Conservation (phyloP, 2,113 vertebrate genomes). For the Shinisaurus crocodilurus region DNA sequence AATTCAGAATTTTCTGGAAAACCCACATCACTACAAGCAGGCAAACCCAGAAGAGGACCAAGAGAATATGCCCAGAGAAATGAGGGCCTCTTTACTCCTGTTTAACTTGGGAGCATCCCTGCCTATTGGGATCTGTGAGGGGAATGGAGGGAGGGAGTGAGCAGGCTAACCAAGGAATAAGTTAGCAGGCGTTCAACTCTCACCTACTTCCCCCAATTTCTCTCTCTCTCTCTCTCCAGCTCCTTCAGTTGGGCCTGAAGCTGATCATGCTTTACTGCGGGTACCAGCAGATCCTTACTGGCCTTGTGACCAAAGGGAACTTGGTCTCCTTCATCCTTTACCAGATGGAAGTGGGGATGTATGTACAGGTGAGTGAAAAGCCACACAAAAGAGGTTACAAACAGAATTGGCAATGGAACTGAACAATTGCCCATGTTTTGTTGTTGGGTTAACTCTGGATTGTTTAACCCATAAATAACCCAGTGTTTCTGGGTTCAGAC, state of each 20-base stretch:
- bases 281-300: constrained; percentile 74
- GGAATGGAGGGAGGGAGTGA: background rate
- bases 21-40: too few species aligned
- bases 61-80: background rate
- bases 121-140: too few species aligned
- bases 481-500: too few species aligned
- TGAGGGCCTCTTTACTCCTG: background rate
- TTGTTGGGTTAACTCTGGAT: too few species aligned
- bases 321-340: constrained; percentile 88
- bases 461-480: too few species aligned
- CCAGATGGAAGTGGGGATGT: constrained; percentile 75
- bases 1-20: too few species aligned
- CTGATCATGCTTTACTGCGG: constrained; percentile 80
- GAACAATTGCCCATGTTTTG: too few species aligned
- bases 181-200: background rate
- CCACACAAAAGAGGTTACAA: background rate
- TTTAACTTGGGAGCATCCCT: background rate
- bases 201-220: background rate
- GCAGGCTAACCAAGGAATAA: too few species aligned
- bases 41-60: background rate
- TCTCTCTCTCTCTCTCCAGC: constrained; percentile 61
- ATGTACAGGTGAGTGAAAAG: constrained; percentile 75
- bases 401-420: too few species aligned
- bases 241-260: constrained; percentile 71
- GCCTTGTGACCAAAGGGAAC: constrained; percentile 75